A percentile compares a stretch with the other conserved stretches of the same genome.
phyloP scores from a whole-genome alignment of 1,140 invertebrate genomes.

The Calephelis nemesis region DNA sequence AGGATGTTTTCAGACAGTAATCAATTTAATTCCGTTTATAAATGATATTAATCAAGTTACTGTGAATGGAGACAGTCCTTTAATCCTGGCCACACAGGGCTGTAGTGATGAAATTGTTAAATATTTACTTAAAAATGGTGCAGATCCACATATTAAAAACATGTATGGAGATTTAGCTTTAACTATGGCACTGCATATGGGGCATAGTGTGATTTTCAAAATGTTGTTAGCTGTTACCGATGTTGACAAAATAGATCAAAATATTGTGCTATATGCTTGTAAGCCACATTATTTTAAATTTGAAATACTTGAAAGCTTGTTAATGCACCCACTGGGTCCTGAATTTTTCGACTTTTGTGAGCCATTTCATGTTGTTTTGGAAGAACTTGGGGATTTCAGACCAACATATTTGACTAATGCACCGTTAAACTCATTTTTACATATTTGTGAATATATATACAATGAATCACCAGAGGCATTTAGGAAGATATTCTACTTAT shows the following conservation, averaged over 20 bases:
- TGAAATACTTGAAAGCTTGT: conserved; percentile 58
- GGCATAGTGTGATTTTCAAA: conserved; percentile 53
- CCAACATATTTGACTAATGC: conserved; percentile 56
- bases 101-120: conserved; percentile 50
- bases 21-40: conserved; percentile 58
- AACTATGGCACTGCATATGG: conserved; percentile 55
- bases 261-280: conserved; percentile 66
- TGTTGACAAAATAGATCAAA: conserved; percentile 49
- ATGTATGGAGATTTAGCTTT: conserved; percentile 51
- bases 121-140: conserved; percentile 64
- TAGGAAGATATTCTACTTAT: conserved; percentile 62
- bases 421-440: conserved; percentile 64
- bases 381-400: conserved; percentile 52
- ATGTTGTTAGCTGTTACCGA: conserved; percentile 55
- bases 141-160: conserved; percentile 63
- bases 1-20: conserved; percentile 53
- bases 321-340: conserved; percentile 61
- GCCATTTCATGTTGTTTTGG: conserved; percentile 51
- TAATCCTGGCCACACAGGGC: conserved; percentile 60
- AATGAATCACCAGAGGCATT: conserved; percentile 58
- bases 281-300: conserved; percentile 71
- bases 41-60: conserved; percentile 63
- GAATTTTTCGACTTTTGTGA: conserved; percentile 66
- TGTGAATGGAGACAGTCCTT: conserved; percentile 55
- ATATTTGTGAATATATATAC: conserved; percentile 74